phyloP scores from a whole-genome alignment of 2,113 vertebrate genomes.

The Calypte anna region DNA sequence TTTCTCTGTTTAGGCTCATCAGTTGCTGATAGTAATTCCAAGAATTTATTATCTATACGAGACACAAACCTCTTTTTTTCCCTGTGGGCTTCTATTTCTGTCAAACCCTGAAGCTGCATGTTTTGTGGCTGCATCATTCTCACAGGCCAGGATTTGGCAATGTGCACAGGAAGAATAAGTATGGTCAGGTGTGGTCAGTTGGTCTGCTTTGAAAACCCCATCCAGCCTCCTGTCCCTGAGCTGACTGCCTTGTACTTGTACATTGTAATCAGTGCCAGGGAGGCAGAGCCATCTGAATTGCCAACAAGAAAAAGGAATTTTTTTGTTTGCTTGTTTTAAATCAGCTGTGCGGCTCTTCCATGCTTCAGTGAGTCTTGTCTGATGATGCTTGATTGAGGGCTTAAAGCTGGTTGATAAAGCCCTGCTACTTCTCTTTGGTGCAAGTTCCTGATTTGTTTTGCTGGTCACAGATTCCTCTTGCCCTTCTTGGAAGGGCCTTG shows the following conservation, averaged over 20 bases:
- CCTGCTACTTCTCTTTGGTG: neutral
- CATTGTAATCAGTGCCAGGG: neutral
- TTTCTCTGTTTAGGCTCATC: neutral
- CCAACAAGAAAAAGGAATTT: neutral
- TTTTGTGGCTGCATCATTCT: neutral
- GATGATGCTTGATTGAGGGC: neutral
- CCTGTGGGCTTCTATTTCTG: neutral
- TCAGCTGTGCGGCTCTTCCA: neutral
- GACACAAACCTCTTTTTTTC: neutral
- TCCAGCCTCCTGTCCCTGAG: neutral
- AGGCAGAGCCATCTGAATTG: neutral
- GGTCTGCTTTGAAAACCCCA: neutral
- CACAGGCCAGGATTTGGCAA: neutral
- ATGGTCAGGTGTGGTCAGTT: neutral
- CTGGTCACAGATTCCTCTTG: neutral
- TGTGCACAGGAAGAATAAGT: neutral
- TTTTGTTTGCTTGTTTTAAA: neutral
- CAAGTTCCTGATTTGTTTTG: neutral
- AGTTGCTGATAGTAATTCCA: neutral
- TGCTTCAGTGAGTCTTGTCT: neutral
- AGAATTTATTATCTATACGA: neutral
- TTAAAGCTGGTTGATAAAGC: neutral
- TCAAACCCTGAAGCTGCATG: accelerated
- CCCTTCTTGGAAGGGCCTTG: neutral
- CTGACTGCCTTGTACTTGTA: neutral